Evolutionary conservation across 23 tunicate species (phyloP).

Genomic region (Trididemnum nubilum): DNA sequence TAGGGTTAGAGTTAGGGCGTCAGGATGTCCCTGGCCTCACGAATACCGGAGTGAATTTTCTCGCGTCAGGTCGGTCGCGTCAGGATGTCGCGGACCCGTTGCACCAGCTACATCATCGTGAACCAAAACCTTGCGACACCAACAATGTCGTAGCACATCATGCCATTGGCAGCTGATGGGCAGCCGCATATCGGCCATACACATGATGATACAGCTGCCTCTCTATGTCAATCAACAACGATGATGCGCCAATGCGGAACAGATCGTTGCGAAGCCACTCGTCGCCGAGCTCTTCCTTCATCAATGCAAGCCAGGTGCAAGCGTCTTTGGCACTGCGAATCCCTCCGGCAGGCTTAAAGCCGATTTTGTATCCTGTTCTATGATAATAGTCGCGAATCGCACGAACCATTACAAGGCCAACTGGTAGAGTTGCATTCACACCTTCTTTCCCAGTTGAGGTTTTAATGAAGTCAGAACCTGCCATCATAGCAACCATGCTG

Average conservation of each 20-base stretch:
- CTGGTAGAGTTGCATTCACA: conserved; percentile 94
- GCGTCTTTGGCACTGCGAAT: conserved; percentile 92
- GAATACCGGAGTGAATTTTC: no score
- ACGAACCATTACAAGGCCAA: conserved; percentile 92
- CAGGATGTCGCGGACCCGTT: no score
- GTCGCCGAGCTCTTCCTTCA: conserved; percentile 98
- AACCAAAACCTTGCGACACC: no score
- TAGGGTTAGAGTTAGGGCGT: no score
- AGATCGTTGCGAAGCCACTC: conserved; percentile 84
- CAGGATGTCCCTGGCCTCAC: no score
- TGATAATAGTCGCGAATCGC: conserved; percentile 94
- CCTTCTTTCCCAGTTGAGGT: conserved; percentile 99
- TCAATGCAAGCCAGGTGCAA: conserved; percentile 87
- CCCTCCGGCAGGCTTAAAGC: conserved; percentile 99
- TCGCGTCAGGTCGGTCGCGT: no score
- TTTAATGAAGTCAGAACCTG: conserved; percentile 96
- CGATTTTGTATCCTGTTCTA: conserved; percentile 85
- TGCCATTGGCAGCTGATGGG: conserved; percentile 95
- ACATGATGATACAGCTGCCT: conserved; percentile 91
- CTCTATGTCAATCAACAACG: conserved; percentile 90
- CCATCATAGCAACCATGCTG: conserved; percentile 96
- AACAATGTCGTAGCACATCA: no score
- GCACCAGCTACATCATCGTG: no score
- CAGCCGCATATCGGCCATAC: conserved; percentile 93
- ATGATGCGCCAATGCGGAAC: conserved; percentile 97